phyloP scores from a whole-genome alignment of 2,888 invertebrate genomes.

The Amorpha juglandis region DNA sequence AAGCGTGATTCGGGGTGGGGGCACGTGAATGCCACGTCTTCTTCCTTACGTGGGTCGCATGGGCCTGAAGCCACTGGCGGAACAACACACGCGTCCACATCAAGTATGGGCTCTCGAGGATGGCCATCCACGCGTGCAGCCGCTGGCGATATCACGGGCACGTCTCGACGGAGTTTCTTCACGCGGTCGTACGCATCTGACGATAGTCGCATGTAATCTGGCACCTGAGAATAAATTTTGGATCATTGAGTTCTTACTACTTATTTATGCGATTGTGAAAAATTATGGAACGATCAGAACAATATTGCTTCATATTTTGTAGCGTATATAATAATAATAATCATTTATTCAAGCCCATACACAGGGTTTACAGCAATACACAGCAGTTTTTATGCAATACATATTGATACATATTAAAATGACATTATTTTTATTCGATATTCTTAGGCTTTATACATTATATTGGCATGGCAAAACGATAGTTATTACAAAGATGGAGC shows the following conservation, averaged over 20 bases:
- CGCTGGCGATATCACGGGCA: slow-evolving; percentile 69
- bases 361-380: no score
- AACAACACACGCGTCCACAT: slow-evolving; percentile 53
- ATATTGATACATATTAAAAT: no score
- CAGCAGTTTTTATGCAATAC: no score
- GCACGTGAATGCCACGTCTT: slow-evolving; percentile 74
- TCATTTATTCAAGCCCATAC: no score
- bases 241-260: background rate
- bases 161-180: slow-evolving; percentile 65
- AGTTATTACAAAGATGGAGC: no score
- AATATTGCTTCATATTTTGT: no score
- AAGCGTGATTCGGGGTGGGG: slow-evolving; percentile 58
- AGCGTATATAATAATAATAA: no score
- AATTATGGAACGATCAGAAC: no score
- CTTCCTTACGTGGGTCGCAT: slow-evolving; percentile 57
- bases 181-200: slow-evolving; percentile 67
- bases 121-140: slow-evolving; percentile 57
- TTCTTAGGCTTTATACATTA: no score
- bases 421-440: no score
- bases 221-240: slow-evolving; percentile 50
- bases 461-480: no score
- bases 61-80: slow-evolving; percentile 51
- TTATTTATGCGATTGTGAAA: no score
- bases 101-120: slow-evolving; percentile 50
- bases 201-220: slow-evolving; percentile 70